phyloP scores from a whole-genome alignment of 2,113 vertebrate species.

The Esox niger region DNA sequence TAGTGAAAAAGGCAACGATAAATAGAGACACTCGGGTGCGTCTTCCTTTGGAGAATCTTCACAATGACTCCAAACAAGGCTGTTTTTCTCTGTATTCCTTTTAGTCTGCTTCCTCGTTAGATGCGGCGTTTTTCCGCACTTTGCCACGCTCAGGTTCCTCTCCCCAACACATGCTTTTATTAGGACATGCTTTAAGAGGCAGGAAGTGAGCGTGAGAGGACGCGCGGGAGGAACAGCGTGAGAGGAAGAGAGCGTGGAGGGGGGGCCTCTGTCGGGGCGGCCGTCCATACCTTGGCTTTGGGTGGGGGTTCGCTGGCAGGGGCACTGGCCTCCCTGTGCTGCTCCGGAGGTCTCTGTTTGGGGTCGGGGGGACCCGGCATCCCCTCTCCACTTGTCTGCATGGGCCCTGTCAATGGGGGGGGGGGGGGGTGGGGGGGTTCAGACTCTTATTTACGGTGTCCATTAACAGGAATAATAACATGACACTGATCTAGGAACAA shows the following conservation, averaged over 20 bases:
- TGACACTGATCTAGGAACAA: too few relatives aligned
- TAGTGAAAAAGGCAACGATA: not conserved
- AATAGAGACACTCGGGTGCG: not conserved
- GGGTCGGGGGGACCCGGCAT: conserved; percentile 38
- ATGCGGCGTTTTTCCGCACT: not conserved
- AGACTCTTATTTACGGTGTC: too few relatives aligned
- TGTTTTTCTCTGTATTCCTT: not conserved
- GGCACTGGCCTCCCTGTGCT: conserved; percentile 43
- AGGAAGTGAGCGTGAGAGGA: not conserved
- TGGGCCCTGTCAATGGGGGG: conserved; percentile 47
- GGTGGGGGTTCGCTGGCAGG: conserved; percentile 40
- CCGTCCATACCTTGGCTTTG: conserved; percentile 57
- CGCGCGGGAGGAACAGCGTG: not conserved
- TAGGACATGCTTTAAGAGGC: not conserved
- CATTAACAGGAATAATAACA: too few relatives aligned
- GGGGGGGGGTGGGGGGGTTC: not conserved
- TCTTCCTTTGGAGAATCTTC: not conserved
- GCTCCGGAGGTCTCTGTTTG: conserved; percentile 45
- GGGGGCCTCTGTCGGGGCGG: not conserved
- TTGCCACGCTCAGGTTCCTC: not conserved
- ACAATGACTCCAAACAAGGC: not conserved
- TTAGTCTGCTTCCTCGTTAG: not conserved
- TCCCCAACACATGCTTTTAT: conserved; percentile 14
- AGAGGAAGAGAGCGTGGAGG: too few relatives aligned
- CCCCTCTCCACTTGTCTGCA: conserved; percentile 51